Percentiles rank a stretch among this genome's conserved stretches.
phyloP scores from a whole-genome alignment of 2,797 vertebrate species.

The Centropyge bicolor region DNA sequence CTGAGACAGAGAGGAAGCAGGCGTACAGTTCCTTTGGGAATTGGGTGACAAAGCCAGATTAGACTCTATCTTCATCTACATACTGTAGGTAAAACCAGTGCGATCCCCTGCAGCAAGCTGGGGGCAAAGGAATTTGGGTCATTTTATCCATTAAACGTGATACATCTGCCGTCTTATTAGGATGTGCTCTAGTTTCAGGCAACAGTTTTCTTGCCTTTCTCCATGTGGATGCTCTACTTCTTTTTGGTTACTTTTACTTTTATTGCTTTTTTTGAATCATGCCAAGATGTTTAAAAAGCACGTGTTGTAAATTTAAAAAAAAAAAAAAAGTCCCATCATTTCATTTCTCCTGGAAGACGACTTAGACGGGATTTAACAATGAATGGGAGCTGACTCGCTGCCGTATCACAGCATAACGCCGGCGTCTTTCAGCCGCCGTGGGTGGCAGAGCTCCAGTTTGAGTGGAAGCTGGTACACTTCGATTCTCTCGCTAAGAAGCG shows the following conservation, averaged over 20 bases:
- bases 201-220: slow-evolving; percentile 25
- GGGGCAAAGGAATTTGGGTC: slow-evolving; percentile 72
- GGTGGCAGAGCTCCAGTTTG: slow-evolving; percentile 48
- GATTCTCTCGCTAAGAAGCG: slow-evolving; percentile 43
- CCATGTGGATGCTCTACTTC: slow-evolving; percentile 42
- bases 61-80: slow-evolving; percentile 72
- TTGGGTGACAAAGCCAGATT: slow-evolving; percentile 66
- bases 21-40: slow-evolving; percentile 48
- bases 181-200: slow-evolving; percentile 71
- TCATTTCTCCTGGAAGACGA: slow-evolving; percentile 5
- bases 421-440: slow-evolving; percentile 34
- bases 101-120: slow-evolving; percentile 25
- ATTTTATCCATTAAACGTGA: slow-evolving; percentile 80
- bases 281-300: background rate
- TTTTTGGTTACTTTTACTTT: slow-evolving; percentile 11
- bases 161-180: slow-evolving; percentile 66
- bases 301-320: background rate
- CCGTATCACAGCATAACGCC: slow-evolving; percentile 24
- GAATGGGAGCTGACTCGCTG: slow-evolving; percentile 32
- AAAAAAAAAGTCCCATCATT: background rate
- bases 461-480: slow-evolving; percentile 38
- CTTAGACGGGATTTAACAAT: slow-evolving; percentile 24
- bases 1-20: slow-evolving; percentile 58
- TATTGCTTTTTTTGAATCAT: slow-evolving; percentile 20
- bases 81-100: slow-evolving; percentile 57